phyloP scores from a whole-genome alignment of 2,113 vertebrate genomes.

The Sorex araneus region DNA sequence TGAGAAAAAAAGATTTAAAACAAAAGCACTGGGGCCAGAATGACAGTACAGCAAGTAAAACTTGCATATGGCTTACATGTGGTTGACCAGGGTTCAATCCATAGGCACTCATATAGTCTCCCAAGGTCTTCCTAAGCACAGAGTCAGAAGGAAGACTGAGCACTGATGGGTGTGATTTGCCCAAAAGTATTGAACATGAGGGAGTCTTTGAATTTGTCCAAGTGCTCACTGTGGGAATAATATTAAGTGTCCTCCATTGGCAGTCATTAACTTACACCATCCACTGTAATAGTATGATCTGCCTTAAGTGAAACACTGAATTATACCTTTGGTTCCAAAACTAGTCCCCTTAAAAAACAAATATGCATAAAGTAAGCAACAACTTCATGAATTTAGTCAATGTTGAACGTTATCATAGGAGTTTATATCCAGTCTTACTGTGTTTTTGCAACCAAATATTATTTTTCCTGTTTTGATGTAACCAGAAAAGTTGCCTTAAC shows the following conservation, averaged over 20 bases:
- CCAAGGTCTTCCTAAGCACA: too few species aligned
- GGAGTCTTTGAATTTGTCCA: background rate
- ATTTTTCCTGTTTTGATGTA: constrained; percentile 39
- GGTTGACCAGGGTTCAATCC: too few species aligned
- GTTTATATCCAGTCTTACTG: background rate
- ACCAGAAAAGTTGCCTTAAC: constrained; percentile 37
- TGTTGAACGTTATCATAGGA: background rate
- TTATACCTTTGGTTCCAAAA: background rate
- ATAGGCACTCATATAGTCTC: too few species aligned
- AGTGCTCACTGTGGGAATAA: background rate
- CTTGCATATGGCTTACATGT: too few species aligned
- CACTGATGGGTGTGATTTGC: too few species aligned
- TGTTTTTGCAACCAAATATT: constrained; percentile 6
- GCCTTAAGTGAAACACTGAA: background rate
- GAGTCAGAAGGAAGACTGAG: too few species aligned
- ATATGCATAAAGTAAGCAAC: background rate
- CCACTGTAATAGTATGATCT: background rate
- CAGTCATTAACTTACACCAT: background rate
- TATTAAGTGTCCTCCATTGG: background rate
- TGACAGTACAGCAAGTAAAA: too few species aligned
- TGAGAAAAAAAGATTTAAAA: too few species aligned
- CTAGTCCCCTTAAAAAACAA: constrained; percentile 1
- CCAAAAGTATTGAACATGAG: background rate
- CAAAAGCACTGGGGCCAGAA: too few species aligned
- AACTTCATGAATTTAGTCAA: background rate